These are phyloP conservation scores for Catharus ustulatus DNA, from an alignment of 2,797 vertebrate genomes.

Conservation along the genomic window DNA sequence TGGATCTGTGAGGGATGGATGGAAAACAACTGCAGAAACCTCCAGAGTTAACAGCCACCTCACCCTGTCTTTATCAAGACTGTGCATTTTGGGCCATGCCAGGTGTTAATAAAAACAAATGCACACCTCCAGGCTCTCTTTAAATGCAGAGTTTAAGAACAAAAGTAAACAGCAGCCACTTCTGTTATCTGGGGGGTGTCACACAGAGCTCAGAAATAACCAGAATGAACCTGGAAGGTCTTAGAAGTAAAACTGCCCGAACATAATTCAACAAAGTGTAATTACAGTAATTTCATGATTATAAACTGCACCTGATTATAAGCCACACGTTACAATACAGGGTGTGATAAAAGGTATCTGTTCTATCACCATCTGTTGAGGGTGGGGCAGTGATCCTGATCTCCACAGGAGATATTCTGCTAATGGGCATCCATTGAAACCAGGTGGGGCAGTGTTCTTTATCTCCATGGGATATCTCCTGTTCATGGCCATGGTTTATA, in stretches of 20 bases:
- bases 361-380: no score
- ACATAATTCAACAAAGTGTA: background rate
- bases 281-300: background rate
- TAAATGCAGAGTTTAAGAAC: background rate
- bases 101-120: constrained; percentile 22
- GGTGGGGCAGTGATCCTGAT: no score
- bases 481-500: no score
- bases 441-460: no score
- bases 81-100: background rate
- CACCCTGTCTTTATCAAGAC: background rate
- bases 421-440: no score
- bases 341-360: no score
- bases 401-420: no score
- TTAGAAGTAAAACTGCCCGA: background rate
- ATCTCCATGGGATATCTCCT: no score
- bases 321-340: no score
- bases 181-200: background rate
- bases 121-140: background rate
- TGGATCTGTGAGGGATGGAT: background rate
- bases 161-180: constrained; percentile 35
- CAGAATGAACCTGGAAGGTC: background rate
- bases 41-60: background rate
- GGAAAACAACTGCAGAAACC: background rate
- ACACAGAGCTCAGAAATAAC: background rate
- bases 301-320: no score